phyloP scores from a whole-genome alignment of 2,113 vertebrate species.

The Smithornis capensis region DNA sequence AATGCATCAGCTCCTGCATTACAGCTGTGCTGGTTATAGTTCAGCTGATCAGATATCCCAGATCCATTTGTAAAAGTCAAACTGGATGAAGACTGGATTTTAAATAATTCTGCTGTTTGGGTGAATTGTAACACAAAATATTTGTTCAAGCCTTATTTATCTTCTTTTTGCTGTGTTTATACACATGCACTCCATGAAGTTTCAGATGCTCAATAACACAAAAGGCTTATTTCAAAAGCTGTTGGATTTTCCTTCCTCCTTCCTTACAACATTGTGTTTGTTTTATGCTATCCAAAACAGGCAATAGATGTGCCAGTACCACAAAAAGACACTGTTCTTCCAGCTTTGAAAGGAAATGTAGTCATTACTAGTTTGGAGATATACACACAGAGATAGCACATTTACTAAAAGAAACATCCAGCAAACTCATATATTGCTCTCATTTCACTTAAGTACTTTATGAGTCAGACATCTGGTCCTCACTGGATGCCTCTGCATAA shows the following conservation, averaged over 20 bases:
- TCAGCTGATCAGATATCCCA: neutral
- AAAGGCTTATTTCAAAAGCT: neutral
- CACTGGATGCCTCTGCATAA: neutral
- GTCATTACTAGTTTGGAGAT: neutral
- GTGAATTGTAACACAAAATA: neutral
- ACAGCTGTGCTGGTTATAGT: neutral
- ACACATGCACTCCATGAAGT: neutral
- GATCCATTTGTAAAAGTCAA: neutral
- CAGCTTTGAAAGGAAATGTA: slow-evolving; percentile 18
- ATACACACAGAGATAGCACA: neutral
- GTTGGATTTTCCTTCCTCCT: neutral
- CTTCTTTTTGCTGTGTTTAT: neutral
- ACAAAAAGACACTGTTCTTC: neutral
- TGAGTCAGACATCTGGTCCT: slow-evolving; percentile 35
- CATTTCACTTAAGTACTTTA: slow-evolving; percentile 14
- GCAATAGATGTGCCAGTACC: neutral
- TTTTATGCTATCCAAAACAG: neutral
- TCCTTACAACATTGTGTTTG: neutral
- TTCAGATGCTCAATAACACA: neutral
- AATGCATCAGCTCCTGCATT: accelerated
- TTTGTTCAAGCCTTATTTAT: neutral
- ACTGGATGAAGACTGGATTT: neutral
- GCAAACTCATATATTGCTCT: neutral
- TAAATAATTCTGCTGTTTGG: neutral
- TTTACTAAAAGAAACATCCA: slow-evolving; percentile 34